Evolutionary conservation across 2,888 invertebrate species (phyloP), one percentile per base, ranked within the genome.

Genomic region (Ochropleura leucogaster): DNA sequence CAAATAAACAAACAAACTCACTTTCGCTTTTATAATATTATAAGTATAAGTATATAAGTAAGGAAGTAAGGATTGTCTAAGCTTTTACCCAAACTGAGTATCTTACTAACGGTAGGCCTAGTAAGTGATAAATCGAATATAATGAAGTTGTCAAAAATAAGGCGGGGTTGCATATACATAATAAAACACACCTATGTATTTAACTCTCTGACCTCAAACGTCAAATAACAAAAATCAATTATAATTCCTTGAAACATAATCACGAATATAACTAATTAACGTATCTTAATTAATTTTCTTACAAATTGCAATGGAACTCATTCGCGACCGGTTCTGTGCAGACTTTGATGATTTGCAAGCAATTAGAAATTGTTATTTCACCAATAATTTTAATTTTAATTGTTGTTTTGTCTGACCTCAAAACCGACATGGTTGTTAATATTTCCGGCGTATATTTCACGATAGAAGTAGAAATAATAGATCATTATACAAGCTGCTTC

Each of bases 321-420:
- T 69, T 76, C 66, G 64, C 51, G 46, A 84, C 86, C 79, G 85
- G 82, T 84, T 80, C 30, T 82, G 53, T 76, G 73, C 76, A 76
- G 75, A 68, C 63, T 60, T 42, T 7, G 69, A 74, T 67, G 62
- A 75, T 81, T 80, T 71, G 85, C 74, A 66, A 68, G 83, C 79
- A 79, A 83, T 85, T 77, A 72, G 71, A 77, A 80, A 77, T 83
- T 79, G 74, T 79, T 79, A 62, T 71, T 69, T 65, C 20, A 60
- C 53, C 47, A 78, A 79, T 75, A 63, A 69, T 72, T 74, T 65
- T 74, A 80, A 72, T 74, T 74, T 68, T 74, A 77, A 83, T 74
- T 85, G 76, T 85, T 70, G 63, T 68, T 73, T 69, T 68, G 78
- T 79, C 78, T 83, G 84, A 77, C 84, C 85, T 76, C 83, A 12